phyloP scores from a whole-genome alignment of 2,888 invertebrate genomes.

The Chouioia cunea region DNA sequence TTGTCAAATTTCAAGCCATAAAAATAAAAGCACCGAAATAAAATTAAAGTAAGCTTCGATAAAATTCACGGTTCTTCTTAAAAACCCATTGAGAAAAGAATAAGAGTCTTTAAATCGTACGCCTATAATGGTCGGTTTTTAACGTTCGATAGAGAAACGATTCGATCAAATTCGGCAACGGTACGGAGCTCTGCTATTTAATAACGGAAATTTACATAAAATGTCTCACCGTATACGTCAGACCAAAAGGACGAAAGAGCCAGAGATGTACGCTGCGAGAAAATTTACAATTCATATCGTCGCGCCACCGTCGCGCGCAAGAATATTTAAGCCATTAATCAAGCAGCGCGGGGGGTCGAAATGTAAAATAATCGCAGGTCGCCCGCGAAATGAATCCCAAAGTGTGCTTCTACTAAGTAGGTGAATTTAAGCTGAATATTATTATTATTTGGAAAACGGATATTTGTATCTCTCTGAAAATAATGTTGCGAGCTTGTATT shows the following conservation, averaged over 20 bases:
- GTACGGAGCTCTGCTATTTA: constrained; percentile 48
- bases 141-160: constrained; percentile 19
- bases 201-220: constrained; percentile 55
- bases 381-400: constrained; percentile 33
- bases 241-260: constrained; percentile 11
- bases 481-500: too few species aligned
- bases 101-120: neutral
- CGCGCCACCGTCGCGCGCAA: constrained; percentile 43
- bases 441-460: too few species aligned
- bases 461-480: too few species aligned
- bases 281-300: constrained; percentile 65
- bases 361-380: constrained; percentile 45
- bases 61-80: too few species aligned
- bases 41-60: too few species aligned
- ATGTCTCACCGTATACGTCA: constrained; percentile 44
- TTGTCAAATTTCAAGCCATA: neutral
- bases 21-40: neutral
- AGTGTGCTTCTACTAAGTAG: neutral
- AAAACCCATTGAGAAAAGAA: too few species aligned
- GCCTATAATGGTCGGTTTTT: constrained; percentile 23
- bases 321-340: constrained; percentile 65
- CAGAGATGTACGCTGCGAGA: constrained; percentile 7
- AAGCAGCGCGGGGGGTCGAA: constrained; percentile 49
- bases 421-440: too few species aligned
- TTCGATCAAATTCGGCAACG: constrained; percentile 28